Conservation (phyloP, 2,888 invertebrate species). For the Ochlodes sylvanus region DNA sequence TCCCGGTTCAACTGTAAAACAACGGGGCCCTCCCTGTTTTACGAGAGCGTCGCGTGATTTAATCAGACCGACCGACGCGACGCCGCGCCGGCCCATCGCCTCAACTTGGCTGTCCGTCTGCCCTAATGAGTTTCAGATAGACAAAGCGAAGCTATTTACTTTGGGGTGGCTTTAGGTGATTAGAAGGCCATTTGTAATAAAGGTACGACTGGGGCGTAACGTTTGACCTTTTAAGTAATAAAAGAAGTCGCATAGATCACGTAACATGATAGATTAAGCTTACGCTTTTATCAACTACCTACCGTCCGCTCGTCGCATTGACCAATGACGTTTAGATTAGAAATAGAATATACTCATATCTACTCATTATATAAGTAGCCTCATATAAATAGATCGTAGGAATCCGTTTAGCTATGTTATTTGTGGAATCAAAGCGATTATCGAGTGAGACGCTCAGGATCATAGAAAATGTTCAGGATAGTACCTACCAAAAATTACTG, state of each 20-base stretch:
- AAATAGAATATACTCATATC: no score
- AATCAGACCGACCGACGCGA: conserved; percentile 28
- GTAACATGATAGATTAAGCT: neutral
- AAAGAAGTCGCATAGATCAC: neutral
- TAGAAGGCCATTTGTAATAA: conserved; percentile 16
- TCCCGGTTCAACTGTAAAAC: conserved; percentile 3
- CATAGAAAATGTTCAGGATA: no score
- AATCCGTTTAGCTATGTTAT: no score
- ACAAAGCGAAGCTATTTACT: conserved; percentile 29
- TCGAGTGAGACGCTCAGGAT: no score
- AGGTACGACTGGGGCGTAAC: neutral
- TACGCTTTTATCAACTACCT: no score
- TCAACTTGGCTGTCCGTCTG: neutral
- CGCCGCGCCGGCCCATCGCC: conserved; percentile 2
- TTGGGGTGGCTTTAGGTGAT: conserved; percentile 15
- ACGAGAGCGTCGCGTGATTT: conserved; percentile 36
- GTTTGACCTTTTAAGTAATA: conserved; percentile 23
- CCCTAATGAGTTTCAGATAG: conserved; percentile 34
- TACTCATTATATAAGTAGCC: no score
- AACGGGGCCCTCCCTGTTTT: conserved; percentile 27
- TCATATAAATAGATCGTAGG: no score
- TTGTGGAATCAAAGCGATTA: no score
- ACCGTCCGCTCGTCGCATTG: no score
- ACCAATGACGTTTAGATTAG: no score
- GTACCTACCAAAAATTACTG: no score